These are phyloP conservation scores for Ovis canadensis DNA, from an alignment of 2,113 vertebrate genomes.

Conservation along the genomic window DNA sequence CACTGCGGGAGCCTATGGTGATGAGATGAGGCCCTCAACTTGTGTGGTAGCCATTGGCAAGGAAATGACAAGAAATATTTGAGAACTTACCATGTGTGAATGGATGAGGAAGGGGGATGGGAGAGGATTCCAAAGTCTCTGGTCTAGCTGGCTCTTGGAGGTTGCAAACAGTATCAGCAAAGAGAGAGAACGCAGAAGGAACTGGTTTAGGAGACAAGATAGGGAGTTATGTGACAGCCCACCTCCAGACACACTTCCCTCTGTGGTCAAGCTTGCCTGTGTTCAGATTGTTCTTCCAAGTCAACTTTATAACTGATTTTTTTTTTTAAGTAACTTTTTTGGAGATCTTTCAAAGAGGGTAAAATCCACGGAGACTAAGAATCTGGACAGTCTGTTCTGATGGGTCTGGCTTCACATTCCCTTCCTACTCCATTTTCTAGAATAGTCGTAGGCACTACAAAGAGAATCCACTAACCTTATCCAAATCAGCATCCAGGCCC, in stretches of 20 bases:
- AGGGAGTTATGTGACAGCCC: not conserved
- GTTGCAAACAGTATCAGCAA: not conserved
- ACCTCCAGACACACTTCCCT: not conserved
- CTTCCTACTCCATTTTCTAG: not conserved
- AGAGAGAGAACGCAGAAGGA: not conserved
- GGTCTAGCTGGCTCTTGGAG: not conserved
- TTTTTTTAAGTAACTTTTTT: not conserved
- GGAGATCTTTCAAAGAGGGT: not conserved
- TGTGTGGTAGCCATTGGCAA: not conserved
- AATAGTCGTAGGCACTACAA: not conserved
- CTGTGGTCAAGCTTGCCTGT: not conserved
- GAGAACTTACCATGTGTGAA: not conserved
- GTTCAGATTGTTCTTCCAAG: not conserved
- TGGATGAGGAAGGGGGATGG: not conserved
- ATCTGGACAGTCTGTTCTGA: not conserved
- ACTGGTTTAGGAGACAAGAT: not conserved
- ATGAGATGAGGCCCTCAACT: not conserved
- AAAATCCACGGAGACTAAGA: not conserved
- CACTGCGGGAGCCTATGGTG: too few relatives aligned
- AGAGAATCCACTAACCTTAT: conserved; percentile 17
- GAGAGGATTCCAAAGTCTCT: not conserved
- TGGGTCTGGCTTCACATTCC: not conserved
- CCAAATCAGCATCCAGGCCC: not conserved
- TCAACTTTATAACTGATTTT: not conserved
- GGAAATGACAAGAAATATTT: not conserved